Conservation (phyloP, 2,888 invertebrate genomes). For the Drosophila trichaetosa region DNA sequence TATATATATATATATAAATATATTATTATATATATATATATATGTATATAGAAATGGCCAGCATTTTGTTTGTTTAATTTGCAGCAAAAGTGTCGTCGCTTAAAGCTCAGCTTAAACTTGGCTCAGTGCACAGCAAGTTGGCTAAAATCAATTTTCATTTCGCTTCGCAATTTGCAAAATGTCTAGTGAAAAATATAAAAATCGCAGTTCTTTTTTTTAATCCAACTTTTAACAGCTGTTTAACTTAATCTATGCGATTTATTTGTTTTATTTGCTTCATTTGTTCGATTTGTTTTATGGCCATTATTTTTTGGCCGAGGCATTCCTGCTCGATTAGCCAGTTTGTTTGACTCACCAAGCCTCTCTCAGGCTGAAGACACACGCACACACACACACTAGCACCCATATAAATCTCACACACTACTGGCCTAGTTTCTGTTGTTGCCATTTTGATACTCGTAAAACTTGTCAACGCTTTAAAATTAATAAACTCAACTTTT, state of each 20-base stretch:
- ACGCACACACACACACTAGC: background rate
- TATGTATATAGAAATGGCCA: background rate
- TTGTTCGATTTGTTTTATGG: slow-evolving; percentile 4
- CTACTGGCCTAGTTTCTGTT: slow-evolving; percentile 76
- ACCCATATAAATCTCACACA: slow-evolving; percentile 28
- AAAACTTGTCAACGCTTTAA: slow-evolving; percentile 79
- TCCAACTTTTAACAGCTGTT: slow-evolving; percentile 45
- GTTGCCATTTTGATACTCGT: slow-evolving; percentile 50
- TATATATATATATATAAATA: slow-evolving; percentile 3
- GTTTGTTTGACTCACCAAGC: slow-evolving; percentile 37
- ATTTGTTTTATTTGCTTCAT: slow-evolving; percentile 8
- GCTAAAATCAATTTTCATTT: slow-evolving; percentile 15
- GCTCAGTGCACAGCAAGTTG: slow-evolving; percentile 14
- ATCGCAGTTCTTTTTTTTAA: background rate
- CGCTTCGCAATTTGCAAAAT: slow-evolving; percentile 4
- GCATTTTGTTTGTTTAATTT: background rate
- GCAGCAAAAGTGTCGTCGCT: background rate
- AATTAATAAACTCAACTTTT: slow-evolving; percentile 76
- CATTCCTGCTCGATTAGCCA: slow-evolving; percentile 43
- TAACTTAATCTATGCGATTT: background rate
- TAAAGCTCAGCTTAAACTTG: slow-evolving; percentile 34
- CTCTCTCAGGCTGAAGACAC: background rate
- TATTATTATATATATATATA: slow-evolving; percentile 1
- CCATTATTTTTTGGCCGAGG: slow-evolving; percentile 21
- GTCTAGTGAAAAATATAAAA: background rate